Evolutionary conservation across 2,888 invertebrate genomes (phyloP).

Genomic region (Electrophaes corylata): DNA sequence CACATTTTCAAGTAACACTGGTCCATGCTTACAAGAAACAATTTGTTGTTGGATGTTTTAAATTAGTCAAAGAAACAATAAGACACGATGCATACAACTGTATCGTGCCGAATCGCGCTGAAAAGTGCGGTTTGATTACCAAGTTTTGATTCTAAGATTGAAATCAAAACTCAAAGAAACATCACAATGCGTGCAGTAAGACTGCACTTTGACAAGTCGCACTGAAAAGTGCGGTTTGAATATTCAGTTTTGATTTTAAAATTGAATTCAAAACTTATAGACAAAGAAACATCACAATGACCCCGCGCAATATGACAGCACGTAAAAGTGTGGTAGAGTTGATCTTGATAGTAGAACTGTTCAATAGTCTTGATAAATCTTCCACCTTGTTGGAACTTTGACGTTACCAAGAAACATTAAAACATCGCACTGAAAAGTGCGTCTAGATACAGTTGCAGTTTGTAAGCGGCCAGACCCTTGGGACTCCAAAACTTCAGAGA

Average conservation of each 20-base stretch:
- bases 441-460: not conserved
- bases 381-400: not conserved
- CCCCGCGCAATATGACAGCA: constrained; percentile 3
- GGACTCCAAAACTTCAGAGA: not conserved
- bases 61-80: constrained; percentile 4
- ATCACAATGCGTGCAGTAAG: constrained; percentile 2
- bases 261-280: not conserved
- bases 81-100: constrained; percentile 6
- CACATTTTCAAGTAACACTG: too few species aligned
- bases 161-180: constrained; percentile 7
- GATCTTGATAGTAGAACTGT: too few species aligned
- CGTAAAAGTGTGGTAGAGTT: constrained; percentile 13
- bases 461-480: not conserved
- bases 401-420: constrained; percentile 4
- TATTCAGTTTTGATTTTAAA: not conserved
- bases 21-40: not conserved
- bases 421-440: constrained; percentile 23
- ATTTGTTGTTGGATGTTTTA: not conserved
- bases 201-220: not conserved
- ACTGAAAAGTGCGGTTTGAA: constrained; percentile 16
- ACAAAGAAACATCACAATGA: constrained; percentile 10
- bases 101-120: constrained; percentile 6
- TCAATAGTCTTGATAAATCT: not conserved
- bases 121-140: constrained; percentile 12
- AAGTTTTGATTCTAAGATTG: not conserved